Conservation (phyloP, 2,888 invertebrate genomes). For the Zootermopsis nevadensis region DNA sequence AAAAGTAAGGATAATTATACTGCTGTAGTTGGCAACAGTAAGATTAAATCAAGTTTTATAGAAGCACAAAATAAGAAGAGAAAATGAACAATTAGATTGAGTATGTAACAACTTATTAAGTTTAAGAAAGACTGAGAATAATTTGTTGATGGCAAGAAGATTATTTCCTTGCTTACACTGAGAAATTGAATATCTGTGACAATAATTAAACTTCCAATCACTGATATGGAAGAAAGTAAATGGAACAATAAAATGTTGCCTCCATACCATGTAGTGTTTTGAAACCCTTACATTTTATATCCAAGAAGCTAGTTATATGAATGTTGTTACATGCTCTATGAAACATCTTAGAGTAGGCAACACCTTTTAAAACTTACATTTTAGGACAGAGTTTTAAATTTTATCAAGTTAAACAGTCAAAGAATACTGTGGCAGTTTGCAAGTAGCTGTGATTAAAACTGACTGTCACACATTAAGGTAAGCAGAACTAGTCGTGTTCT, state of each 20-base stretch:
- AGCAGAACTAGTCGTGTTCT: constrained; percentile 23
- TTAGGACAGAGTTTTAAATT: not conserved
- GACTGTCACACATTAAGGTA: not conserved
- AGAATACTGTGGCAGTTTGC: not conserved
- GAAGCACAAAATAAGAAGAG: not conserved
- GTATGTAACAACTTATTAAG: constrained; percentile 18
- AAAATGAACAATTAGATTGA: not conserved
- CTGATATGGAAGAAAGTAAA: constrained; percentile 13
- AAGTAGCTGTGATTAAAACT: not conserved
- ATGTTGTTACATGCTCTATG: constrained; percentile 34
- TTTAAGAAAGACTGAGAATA: not conserved
- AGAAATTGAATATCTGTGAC: constrained; percentile 10
- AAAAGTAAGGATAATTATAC: not conserved
- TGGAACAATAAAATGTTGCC: constrained; percentile 27
- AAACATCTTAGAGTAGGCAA: not conserved
- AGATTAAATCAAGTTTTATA: not conserved
- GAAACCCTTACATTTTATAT: constrained; percentile 16
- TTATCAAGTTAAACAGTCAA: not conserved
- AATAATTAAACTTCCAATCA: not conserved
- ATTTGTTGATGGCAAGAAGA: too few species aligned
- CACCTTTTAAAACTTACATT: not conserved
- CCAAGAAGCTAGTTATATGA: not conserved
- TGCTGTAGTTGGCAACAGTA: not conserved
- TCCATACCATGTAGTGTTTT: constrained; percentile 1
- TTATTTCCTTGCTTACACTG: not conserved